Evolutionary conservation across 2,888 invertebrate species (phyloP).

Genomic region (Stenoptilia bipunctidactyla): DNA sequence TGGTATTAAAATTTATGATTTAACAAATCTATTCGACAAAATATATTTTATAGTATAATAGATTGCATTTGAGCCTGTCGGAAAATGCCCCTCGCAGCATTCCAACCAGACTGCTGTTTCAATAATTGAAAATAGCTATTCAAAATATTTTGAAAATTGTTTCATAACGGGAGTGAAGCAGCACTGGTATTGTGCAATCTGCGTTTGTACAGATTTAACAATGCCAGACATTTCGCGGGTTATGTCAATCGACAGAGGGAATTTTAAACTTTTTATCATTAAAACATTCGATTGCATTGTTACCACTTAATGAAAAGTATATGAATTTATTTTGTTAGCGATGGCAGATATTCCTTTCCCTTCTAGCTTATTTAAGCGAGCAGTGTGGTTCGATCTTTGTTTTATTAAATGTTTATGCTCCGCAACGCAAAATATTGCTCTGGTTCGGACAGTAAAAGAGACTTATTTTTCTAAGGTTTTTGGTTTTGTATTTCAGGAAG

Average conservation of each 20-base stretch:
- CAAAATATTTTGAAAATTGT: constrained; percentile 71
- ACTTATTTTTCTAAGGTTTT: too few species aligned
- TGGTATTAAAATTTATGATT: too few species aligned
- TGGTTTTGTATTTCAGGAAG: constrained; percentile 81
- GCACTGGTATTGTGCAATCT: constrained; percentile 35
- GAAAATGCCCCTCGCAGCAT: constrained; percentile 35
- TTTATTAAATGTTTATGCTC: too few species aligned
- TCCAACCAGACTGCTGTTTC: constrained; percentile 56
- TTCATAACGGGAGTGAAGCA: constrained; percentile 51
- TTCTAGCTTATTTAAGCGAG: too few species aligned
- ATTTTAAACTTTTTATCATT: constrained; percentile 7
- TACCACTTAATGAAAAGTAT: background rate
- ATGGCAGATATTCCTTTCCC: too few species aligned
- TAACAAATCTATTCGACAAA: constrained; percentile 9
- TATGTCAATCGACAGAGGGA: constrained; percentile 34
- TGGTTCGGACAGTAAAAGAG: too few species aligned
- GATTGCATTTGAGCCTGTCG: constrained; percentile 19
- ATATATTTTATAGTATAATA: constrained; percentile 29
- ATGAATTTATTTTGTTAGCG: too few species aligned
- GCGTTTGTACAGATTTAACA: constrained; percentile 39
- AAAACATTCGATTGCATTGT: background rate
- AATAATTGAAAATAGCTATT: constrained; percentile 69
- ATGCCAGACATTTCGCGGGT: constrained; percentile 49
- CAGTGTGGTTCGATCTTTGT: too few species aligned
- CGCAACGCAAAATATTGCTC: too few species aligned